phyloP scores from a whole-genome alignment of 2,888 invertebrate genomes.

The Aproaerema taeniolella region DNA sequence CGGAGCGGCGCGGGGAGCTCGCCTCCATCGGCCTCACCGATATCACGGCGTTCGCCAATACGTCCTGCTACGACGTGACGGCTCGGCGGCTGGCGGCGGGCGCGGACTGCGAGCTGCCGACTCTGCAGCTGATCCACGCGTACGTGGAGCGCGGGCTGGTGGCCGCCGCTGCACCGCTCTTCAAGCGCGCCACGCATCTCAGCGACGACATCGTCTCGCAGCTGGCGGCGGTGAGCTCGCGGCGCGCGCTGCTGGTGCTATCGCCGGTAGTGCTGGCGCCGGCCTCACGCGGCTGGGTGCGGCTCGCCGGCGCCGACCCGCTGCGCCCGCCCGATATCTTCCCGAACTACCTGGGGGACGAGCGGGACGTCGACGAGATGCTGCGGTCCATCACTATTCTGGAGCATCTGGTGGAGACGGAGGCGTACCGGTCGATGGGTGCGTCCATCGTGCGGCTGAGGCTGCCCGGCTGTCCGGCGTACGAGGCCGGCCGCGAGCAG shows the following conservation, averaged over 20 bases:
- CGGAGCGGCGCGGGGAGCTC: conserved; percentile 32
- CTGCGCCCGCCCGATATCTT: conserved; percentile 33
- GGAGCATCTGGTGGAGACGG: conserved; percentile 33
- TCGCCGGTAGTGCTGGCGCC: conserved; percentile 34
- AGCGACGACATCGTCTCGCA: conserved; percentile 30
- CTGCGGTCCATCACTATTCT: conserved; percentile 35
- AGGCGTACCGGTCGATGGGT: conserved; percentile 23
- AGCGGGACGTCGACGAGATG: conserved; percentile 37
- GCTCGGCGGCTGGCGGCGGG: conserved; percentile 27
- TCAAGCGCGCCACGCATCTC: conserved; percentile 24
- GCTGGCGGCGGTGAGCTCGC: conserved; percentile 28
- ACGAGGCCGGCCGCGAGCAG: conserved; percentile 11
- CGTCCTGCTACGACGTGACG: conserved; percentile 39
- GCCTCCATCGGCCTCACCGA: conserved; percentile 46
- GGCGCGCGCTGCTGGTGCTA: conserved; percentile 30
- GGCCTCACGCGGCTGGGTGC: conserved; percentile 36
- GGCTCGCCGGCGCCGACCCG: conserved; percentile 37
- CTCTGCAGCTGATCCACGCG: conserved; percentile 38
- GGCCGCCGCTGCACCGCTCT: conserved; percentile 17
- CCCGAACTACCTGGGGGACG: conserved; percentile 41
- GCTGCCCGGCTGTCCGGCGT: conserved; percentile 34
- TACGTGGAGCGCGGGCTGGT: conserved; percentile 32
- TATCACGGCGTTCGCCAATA: conserved; percentile 38
- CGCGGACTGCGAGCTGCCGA: conserved; percentile 39
- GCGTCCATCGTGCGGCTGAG: conserved; percentile 31